Percentiles rank a stretch among this genome's conserved stretches.
phyloP scores from a whole-genome alignment of 2,797 vertebrate species.

The Dromococcyx pavoninus region DNA sequence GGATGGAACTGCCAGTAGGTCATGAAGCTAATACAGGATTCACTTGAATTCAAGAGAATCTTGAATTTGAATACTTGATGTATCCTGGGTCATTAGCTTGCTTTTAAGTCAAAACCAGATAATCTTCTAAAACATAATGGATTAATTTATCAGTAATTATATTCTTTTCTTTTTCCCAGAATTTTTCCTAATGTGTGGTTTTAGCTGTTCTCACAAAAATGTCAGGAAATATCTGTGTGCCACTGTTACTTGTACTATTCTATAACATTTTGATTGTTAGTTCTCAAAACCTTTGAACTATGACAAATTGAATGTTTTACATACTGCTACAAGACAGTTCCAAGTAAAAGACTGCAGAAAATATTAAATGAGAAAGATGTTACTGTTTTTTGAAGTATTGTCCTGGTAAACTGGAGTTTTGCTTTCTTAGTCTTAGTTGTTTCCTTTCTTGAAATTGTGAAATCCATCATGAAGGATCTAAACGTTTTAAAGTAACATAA shows the following conservation, averaged over 20 bases:
- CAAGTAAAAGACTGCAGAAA: background rate
- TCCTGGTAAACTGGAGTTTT: background rate
- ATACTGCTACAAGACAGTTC: background rate
- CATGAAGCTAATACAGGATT: background rate
- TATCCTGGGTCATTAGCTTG: constrained; percentile 3
- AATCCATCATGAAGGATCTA: background rate
- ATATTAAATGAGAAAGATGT: background rate
- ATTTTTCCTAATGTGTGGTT: background rate
- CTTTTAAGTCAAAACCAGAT: constrained; percentile 44
- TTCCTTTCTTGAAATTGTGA: background rate
- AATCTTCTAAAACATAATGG: background rate
- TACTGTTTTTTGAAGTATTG: background rate
- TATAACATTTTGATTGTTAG: background rate
- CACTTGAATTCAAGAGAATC: background rate
- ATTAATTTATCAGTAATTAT: constrained; percentile 7
- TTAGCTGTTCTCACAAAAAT: background rate
- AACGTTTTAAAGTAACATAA: background rate
- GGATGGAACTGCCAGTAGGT: constrained; percentile 40
- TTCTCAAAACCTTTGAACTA: background rate
- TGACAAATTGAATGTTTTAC: background rate
- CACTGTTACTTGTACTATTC: background rate
- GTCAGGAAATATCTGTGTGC: background rate
- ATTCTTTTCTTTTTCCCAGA: background rate
- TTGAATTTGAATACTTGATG: constrained; percentile 5
- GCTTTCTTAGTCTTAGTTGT: background rate